Conservation (phyloP, 2,113 vertebrate species). For the Tretioscincus oriximinensis region DNA sequence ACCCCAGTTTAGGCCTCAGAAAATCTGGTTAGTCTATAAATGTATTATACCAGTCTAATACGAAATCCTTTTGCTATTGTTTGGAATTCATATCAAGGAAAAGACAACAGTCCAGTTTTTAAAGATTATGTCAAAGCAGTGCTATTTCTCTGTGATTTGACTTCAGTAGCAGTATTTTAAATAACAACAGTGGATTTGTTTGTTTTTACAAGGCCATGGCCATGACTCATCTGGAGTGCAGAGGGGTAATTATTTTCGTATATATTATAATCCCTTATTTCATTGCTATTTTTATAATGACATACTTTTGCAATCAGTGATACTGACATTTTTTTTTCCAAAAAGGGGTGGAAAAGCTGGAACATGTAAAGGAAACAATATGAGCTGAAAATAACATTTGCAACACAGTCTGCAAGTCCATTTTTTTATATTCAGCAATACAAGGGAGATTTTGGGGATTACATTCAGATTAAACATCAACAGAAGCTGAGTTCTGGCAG, state of each 20-base stretch:
- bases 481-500: constrained; percentile 30
- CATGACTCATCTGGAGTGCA: constrained; percentile 32
- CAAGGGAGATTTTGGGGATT: constrained; percentile 47
- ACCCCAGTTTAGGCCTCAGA: no score
- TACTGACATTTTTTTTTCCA: background rate
- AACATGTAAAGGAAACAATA: constrained; percentile 6
- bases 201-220: background rate
- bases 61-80: background rate
- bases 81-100: background rate
- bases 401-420: background rate
- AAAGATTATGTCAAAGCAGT: background rate
- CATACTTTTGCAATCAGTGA: background rate
- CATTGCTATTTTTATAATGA: constrained; percentile 17
- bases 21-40: no score
- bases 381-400: constrained; percentile 39
- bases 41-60: no score
- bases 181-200: constrained; percentile 7
- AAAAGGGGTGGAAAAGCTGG: background rate
- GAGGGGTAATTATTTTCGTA: background rate
- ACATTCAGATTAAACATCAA: constrained; percentile 60
- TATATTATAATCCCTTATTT: background rate
- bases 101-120: background rate
- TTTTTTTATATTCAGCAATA: constrained; percentile 36
- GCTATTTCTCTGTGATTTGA: constrained; percentile 16
- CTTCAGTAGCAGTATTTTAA: constrained; percentile 13